phyloP scores from a whole-genome alignment of 2,888 invertebrate genomes.

The Pristionchus japonicus region DNA sequence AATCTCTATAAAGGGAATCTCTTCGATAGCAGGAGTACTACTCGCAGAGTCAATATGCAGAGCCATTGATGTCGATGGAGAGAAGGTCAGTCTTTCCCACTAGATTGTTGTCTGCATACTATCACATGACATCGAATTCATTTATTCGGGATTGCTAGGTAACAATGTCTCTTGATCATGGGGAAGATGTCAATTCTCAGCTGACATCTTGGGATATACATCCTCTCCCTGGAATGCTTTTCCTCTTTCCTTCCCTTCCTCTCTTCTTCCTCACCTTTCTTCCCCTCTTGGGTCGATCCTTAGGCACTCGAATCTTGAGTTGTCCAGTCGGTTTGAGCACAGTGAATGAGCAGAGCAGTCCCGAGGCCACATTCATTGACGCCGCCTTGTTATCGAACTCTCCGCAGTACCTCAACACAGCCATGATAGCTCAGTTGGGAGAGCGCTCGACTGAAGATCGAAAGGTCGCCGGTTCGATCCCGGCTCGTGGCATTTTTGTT shows the following conservation, averaged over 20 bases:
- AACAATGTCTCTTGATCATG: background rate
- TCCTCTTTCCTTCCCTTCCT: background rate
- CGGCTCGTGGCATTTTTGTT: too few species aligned
- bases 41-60: conserved; percentile 1
- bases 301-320: conserved; percentile 1
- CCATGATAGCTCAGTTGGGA: conserved; percentile 72
- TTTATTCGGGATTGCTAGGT: conserved; percentile 33
- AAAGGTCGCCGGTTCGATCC: too few species aligned
- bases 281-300: conserved; percentile 5
- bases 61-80: conserved; percentile 18
- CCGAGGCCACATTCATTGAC: conserved; percentile 56
- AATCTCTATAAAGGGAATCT: background rate
- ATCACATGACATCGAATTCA: conserved; percentile 14
- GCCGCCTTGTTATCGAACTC: conserved; percentile 63
- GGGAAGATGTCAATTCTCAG: background rate
- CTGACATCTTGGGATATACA: background rate
- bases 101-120: background rate
- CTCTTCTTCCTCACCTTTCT: background rate
- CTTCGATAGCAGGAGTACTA: background rate
- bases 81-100: background rate
- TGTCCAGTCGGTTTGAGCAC: conserved; percentile 41
- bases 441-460: too few species aligned
- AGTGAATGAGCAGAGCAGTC: conserved; percentile 41
- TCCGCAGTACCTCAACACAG: conserved; percentile 54
- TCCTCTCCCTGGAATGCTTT: background rate